phyloP scores from a whole-genome alignment of 1,140 invertebrate genomes.

The Prorops nasuta region DNA sequence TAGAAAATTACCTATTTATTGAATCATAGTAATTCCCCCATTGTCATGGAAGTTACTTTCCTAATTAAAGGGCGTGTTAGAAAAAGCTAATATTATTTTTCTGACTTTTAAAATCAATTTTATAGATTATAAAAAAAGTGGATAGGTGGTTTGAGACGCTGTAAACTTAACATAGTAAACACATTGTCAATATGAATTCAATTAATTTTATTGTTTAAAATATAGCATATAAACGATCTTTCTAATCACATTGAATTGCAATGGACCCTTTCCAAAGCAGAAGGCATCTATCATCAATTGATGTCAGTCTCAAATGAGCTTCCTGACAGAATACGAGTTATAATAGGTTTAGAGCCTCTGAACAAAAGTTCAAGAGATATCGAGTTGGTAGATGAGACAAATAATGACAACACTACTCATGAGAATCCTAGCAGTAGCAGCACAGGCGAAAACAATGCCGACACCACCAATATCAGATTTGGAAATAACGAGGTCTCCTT shows the following conservation, averaged over 20 bases:
- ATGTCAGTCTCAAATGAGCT: constrained; percentile 64
- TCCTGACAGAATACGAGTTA: constrained; percentile 66
- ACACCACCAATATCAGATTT: constrained; percentile 40
- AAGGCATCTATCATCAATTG: constrained; percentile 85
- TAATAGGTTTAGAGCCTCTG: constrained; percentile 63
- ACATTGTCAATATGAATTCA: background rate
- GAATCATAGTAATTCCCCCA: no score
- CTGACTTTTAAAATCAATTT: no score
- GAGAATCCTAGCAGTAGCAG: constrained; percentile 20
- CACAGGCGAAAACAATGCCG: constrained; percentile 19
- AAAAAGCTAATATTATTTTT: no score
- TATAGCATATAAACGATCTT: constrained; percentile 91
- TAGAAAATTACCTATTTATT: no score
- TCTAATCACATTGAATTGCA: constrained; percentile 81
- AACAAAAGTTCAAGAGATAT: constrained; percentile 27
- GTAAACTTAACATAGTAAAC: no score
- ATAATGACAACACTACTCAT: constrained; percentile 1
- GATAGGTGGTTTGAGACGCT: no score
- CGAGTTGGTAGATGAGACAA: constrained; percentile 24
- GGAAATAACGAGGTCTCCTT: constrained; percentile 46
- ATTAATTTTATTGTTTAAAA: constrained; percentile 44
- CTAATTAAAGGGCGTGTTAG: no score
- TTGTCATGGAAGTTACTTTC: no score
- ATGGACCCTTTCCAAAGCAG: constrained; percentile 77
- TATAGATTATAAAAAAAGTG: no score